Percentiles rank a stretch among this genome's conserved stretches.
phyloP scores from a whole-genome alignment of 1,140 invertebrate species.

The Lepidurus apus region DNA sequence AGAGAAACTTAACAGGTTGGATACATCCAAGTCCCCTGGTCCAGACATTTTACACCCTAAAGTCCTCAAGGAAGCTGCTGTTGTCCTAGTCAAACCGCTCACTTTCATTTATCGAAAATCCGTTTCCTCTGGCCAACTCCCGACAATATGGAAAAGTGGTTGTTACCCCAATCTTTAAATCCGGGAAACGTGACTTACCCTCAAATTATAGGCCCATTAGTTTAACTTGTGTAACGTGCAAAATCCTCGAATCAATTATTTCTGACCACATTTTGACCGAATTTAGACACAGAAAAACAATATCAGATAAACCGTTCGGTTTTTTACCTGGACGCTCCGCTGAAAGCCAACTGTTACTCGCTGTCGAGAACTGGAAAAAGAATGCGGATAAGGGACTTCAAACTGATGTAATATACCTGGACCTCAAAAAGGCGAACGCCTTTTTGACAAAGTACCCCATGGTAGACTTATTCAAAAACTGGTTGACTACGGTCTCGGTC shows the following conservation, averaged over 20 bases:
- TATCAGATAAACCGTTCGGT: neutral
- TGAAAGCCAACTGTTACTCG: neutral
- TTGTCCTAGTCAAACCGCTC: neutral
- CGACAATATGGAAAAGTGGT: neutral
- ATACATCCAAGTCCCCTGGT: slow-evolving; percentile 1
- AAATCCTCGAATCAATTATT: neutral
- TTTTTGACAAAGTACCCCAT: neutral
- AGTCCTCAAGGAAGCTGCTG: slow-evolving; percentile 26
- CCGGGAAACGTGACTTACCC: neutral
- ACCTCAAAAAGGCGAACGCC: neutral
- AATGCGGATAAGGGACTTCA: neutral
- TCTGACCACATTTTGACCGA: neutral
- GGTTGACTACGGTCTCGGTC: too few relatives aligned
- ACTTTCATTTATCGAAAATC: slow-evolving; percentile 12
- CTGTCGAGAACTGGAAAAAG: neutral
- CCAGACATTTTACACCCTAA: slow-evolving; percentile 16
- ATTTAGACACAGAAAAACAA: neutral
- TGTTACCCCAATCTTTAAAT: slow-evolving; percentile 1
- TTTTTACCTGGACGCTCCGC: neutral
- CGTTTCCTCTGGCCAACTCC: neutral
- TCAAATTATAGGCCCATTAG: neutral
- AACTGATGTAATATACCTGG: neutral
- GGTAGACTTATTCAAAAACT: too few relatives aligned
- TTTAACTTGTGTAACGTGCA: slow-evolving; percentile 1
- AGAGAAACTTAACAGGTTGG: slow-evolving; percentile 8